Conservation (phyloP, 2,797 vertebrate species). For the Champsocephalus gunnari region DNA sequence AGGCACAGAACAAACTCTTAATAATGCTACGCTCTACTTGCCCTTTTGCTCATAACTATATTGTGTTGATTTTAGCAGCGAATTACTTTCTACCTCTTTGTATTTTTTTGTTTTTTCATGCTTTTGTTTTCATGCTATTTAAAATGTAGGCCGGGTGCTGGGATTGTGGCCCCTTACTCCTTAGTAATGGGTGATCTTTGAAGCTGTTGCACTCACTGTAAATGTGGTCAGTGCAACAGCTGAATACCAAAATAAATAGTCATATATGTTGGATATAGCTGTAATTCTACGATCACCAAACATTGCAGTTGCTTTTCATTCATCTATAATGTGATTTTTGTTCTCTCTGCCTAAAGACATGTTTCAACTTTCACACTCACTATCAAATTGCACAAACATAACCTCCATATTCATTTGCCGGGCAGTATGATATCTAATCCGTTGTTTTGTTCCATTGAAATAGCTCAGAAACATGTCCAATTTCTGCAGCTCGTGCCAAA, state of each 20-base stretch:
- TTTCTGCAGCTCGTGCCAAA: constrained; percentile 54
- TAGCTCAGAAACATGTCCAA: constrained; percentile 3
- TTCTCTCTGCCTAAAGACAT: neutral
- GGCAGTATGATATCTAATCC: neutral
- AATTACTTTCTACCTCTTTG: constrained; percentile 71
- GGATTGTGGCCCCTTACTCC: neutral
- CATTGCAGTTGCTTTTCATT: constrained; percentile 1
- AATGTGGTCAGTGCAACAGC: constrained; percentile 19
- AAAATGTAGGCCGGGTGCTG: neutral
- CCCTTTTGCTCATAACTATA: constrained; percentile 8
- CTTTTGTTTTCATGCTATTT: neutral
- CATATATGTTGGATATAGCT: neutral
- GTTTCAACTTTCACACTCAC: neutral
- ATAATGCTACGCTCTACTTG: constrained; percentile 5
- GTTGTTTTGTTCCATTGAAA: constrained; percentile 22
- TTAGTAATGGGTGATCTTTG: neutral
- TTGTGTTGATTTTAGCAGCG: constrained; percentile 30
- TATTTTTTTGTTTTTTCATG: constrained; percentile 42
- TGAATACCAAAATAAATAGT: constrained; percentile 5
- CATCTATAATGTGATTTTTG: neutral
- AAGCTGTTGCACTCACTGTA: constrained; percentile 15
- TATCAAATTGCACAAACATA: constrained; percentile 8
- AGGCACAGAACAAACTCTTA: constrained; percentile 51
- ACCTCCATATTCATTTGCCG: neutral
- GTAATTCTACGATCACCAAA: neutral